phyloP scores from a whole-genome alignment of 2,113 vertebrate genomes.

The Calypte anna region DNA sequence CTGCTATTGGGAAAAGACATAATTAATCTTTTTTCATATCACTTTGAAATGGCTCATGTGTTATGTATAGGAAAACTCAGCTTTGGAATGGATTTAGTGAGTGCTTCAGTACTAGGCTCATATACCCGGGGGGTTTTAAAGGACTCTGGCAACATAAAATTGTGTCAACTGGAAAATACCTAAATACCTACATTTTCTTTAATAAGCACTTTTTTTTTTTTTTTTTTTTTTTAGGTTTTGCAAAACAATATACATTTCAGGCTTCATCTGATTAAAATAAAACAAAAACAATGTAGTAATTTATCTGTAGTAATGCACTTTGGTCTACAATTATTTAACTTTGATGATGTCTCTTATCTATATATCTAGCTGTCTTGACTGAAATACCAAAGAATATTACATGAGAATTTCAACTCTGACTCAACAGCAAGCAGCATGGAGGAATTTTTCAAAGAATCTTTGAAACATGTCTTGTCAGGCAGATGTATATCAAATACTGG shows the following conservation, averaged over 20 bases:
- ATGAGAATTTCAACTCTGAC: background rate
- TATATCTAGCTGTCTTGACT: slow-evolving; percentile 20
- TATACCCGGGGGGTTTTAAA: background rate
- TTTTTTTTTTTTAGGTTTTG: background rate
- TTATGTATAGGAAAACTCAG: background rate
- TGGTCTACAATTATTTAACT: background rate
- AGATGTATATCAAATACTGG: background rate
- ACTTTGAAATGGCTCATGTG: background rate
- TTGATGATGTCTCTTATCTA: slow-evolving; percentile 11
- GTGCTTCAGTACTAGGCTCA: background rate
- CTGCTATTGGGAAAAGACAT: background rate
- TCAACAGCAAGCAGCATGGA: background rate
- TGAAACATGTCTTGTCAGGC: slow-evolving; percentile 5
- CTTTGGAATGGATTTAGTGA: background rate
- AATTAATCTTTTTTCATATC: background rate
- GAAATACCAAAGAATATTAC: background rate
- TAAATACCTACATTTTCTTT: background rate
- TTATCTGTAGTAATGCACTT: background rate
- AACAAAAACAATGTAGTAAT: rapidly evolving
- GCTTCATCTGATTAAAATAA: background rate
- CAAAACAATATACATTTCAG: background rate
- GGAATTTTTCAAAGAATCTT: slow-evolving; percentile 1
- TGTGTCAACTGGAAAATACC: background rate
- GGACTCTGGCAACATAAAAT: background rate
- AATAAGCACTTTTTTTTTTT: background rate